Evolutionary conservation across 2,113 vertebrate genomes (phyloP), one percentile per base, ranked within the genome.

Genomic region (Cepphus grylle): DNA sequence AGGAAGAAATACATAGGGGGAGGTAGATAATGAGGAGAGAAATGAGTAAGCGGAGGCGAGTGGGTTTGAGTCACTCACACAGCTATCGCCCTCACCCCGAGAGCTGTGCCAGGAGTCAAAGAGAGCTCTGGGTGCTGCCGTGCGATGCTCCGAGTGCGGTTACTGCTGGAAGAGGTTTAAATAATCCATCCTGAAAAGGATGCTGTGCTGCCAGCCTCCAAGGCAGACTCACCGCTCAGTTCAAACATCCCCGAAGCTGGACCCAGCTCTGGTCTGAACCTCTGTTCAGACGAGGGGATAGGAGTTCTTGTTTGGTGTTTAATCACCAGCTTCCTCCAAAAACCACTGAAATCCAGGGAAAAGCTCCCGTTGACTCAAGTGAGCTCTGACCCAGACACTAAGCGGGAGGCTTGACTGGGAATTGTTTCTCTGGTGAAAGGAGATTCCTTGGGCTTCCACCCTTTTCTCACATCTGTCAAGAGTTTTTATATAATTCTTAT

Each of bases 101-200:
- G 62, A 45, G 78, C 87, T 26, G 40, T 43, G 74, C 34, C 58
- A 26, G 63, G 36, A 93, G 43, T 8, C 71, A 26, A 3, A 86
- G 55, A 73, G 67, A 90, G 36, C 43, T 82, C 71, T 47, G 23
- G 0, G 79, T 2, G 0, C 85, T 32, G 62, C 79, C 69, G 5
- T n/a, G 43, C 0, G 2, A 32, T 55, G 92, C 47, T 45, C 78
- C 0, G 0, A 53, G 47, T 0, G 1, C 8, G 56, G 30, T 8
- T 77, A 27, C 53, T 59, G 70, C 43, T 50, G 55, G 19, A 56
- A 61, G 40, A 79, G 53, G 26, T 27, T 72, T 47, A 49, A 91
- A 89, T 23, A 55, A 56, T 18, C 26, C 2, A 2, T 15, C 25
- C 34, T 34, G 17, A 25, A 76, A 55, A 49, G 30, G 70, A 29